These are phyloP conservation scores for Calypte anna DNA, from an alignment of 2,113 vertebrate genomes.

Conservation along the genomic window DNA sequence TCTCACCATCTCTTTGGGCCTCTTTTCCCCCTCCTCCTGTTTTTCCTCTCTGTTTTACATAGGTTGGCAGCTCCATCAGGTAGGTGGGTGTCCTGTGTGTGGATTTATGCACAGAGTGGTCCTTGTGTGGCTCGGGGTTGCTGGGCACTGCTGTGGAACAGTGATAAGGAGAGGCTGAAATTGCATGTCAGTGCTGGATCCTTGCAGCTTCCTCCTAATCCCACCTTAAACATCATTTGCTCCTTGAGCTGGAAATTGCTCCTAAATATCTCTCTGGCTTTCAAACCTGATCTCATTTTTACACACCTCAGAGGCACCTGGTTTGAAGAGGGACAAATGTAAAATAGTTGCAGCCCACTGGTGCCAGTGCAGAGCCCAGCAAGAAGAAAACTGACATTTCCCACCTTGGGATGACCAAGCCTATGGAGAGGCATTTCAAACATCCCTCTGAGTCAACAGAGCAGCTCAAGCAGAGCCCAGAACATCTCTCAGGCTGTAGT, in stretches of 20 bases:
- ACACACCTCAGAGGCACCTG: not conserved
- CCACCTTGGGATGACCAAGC: not conserved
- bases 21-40: not conserved
- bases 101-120: not conserved
- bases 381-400: not conserved
- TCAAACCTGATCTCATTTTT: not conserved
- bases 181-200: not conserved
- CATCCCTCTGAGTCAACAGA: not conserved
- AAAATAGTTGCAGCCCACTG: not conserved
- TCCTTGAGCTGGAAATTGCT: not conserved
- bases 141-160: not conserved
- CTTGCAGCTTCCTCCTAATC: not conserved
- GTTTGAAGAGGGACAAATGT: not conserved
- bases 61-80: not conserved
- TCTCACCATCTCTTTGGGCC: not conserved
- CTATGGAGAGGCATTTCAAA: not conserved
- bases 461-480: slow-evolving; percentile 36
- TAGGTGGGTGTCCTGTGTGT: not conserved
- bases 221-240: not conserved
- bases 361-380: not conserved
- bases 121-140: accelerated
- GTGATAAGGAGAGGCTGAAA: not conserved
- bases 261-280: not conserved
- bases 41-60: not conserved
- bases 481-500: not conserved